Evolutionary conservation across 2,797 vertebrate species (phyloP).

Genomic region (Alouatta caraya): DNA sequence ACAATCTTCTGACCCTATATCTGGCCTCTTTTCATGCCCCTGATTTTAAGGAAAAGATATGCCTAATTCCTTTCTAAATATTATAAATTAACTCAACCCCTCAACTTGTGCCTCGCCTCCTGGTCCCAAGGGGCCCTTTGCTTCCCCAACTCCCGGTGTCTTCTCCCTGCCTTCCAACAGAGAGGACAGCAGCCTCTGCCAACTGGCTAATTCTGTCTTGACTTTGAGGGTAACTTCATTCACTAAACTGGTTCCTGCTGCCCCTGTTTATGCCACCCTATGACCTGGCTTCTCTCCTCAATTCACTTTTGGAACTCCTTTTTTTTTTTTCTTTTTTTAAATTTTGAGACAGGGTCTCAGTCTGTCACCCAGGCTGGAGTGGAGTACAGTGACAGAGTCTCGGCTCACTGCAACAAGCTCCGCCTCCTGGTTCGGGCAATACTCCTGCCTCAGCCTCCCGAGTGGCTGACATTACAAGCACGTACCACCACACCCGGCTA

Average conservation of each 20-base stretch:
- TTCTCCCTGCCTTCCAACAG: not conserved
- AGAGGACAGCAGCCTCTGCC: not conserved
- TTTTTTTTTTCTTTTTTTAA: not conserved
- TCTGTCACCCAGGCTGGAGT: not conserved
- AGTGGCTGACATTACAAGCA: not conserved
- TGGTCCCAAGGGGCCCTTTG: not conserved
- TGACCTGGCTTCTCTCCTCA: not conserved
- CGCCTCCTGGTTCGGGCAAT: not conserved
- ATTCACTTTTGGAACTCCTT: not conserved
- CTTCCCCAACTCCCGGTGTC: not conserved
- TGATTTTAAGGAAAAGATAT: not conserved
- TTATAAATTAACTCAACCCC: not conserved
- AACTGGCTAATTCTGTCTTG: not conserved
- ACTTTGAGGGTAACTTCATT: not conserved
- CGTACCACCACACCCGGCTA: fast-evolving
- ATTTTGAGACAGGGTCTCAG: not conserved
- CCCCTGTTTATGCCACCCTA: not conserved
- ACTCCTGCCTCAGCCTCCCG: not conserved
- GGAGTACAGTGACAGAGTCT: not conserved
- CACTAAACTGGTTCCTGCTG: not conserved
- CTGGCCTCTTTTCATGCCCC: not conserved
- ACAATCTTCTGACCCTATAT: not conserved
- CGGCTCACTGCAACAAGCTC: not conserved
- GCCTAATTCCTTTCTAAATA: not conserved
- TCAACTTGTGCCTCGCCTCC: not conserved